Conservation (phyloP, 2,888 invertebrate genomes). For the Biston betularia region DNA sequence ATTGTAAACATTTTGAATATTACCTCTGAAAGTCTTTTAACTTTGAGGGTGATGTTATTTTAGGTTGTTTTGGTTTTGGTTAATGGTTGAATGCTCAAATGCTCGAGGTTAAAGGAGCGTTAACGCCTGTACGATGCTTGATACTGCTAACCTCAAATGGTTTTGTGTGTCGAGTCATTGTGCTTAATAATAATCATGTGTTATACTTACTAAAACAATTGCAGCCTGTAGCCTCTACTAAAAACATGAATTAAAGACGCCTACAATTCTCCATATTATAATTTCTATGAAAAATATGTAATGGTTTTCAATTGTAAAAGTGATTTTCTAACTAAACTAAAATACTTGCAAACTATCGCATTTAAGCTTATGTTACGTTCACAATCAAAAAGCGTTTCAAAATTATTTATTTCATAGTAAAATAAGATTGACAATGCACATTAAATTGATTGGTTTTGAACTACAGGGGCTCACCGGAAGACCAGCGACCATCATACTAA, state of each 20-base stretch:
- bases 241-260: background rate
- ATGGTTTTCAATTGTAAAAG: too few relatives aligned
- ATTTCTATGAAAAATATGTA: too few relatives aligned
- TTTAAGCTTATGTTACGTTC: too few relatives aligned
- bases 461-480: too few relatives aligned
- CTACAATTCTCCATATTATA: too few relatives aligned
- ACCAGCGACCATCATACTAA: too few relatives aligned
- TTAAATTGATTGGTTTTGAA: too few relatives aligned
- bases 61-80: conserved; percentile 25
- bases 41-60: conserved; percentile 36
- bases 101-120: conserved; percentile 16
- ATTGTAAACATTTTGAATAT: conserved; percentile 43
- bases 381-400: too few relatives aligned
- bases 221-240: background rate
- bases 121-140: conserved; percentile 7
- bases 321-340: too few relatives aligned
- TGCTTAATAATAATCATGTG: background rate
- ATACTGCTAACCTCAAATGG: conserved; percentile 13
- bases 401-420: too few relatives aligned
- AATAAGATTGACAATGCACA: too few relatives aligned
- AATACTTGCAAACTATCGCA: too few relatives aligned
- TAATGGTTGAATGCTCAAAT: conserved; percentile 13
- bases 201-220: background rate
- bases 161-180: conserved; percentile 3
- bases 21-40: conserved; percentile 42